Base-by-base conservation (phyloP, 1,140 invertebrate genomes). In the Magallana gigas region DNA sequence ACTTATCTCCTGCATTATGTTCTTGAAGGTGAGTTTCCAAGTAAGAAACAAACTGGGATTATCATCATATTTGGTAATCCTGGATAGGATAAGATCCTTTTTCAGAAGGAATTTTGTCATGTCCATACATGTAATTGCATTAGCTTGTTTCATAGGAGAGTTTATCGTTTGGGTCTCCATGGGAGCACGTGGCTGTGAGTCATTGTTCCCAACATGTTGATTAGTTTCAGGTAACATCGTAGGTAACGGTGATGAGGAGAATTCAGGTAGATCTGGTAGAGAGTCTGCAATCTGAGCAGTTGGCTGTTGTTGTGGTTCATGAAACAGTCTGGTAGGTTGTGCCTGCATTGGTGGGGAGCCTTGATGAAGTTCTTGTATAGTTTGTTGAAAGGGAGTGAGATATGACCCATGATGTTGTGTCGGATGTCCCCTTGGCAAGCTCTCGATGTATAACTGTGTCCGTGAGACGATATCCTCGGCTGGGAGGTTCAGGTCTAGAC, bases 61-160 rank as follows among this genome's bases (percentile, higher is more conserved):
- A 57, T 86, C 85, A 86, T 86, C 85, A 58, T 86, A 86, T 18
- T 57, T 81, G 11, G 85, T 80, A n/a, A 86, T 86, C 48, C 68
- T 80, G 18, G 85, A 76, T 29, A 86, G 12, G 16, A 86, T 86
- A 9, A 86, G n/a, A 80, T 86, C 68, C n/a, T 86, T 86, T 59
- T 86, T 86, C 48, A 86, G 57, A 5, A 80, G 57, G 12, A 68
- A 85, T 29, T 85, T 85, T 16, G 84, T 57, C 36, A 68, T 68
- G 12, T 71, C 64, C 64, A 23, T 23, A 23, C 23, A 23, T 23
- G 23, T 23, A 23, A 23, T 0, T 23, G 23, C 23, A 23, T 23
- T 23, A 23, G 23, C 23, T 23, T 23, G 23, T 0, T 23, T 23
- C 23, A 23, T 23, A 23, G 23, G 23, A 23, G 23, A 23, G 23